A percentile compares a stretch with the other conserved stretches of the same genome.
phyloP scores from a whole-genome alignment of 2,888 invertebrate species.

The Drosophila melanocephala region DNA sequence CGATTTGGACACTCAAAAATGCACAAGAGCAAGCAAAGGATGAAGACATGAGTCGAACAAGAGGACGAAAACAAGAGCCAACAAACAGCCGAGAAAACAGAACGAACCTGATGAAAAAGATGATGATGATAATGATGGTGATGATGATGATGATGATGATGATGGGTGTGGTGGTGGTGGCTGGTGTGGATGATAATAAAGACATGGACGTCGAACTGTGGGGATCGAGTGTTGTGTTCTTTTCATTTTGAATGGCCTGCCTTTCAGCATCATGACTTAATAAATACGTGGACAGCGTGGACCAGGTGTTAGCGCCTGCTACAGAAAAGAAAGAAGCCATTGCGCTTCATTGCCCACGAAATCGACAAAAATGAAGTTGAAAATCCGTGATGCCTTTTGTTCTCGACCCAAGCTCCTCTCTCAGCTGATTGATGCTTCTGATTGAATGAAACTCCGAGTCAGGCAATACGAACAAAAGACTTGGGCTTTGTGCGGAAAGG shows the following conservation, averaged over 20 bases:
- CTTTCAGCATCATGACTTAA: constrained; percentile 72
- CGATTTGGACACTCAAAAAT: constrained; percentile 53
- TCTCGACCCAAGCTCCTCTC: neutral
- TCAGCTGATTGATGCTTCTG: constrained; percentile 58
- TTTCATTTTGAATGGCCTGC: constrained; percentile 38
- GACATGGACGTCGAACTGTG: constrained; percentile 8
- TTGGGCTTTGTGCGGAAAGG: constrained; percentile 1
- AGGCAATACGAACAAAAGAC: constrained; percentile 36
- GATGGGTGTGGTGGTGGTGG: constrained; percentile 2
- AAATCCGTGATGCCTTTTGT: constrained; percentile 57
- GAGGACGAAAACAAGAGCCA: constrained; percentile 31
- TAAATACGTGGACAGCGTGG: constrained; percentile 60
- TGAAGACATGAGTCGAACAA: constrained; percentile 11
- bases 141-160: constrained; percentile 17
- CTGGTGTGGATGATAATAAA: constrained; percentile 32
- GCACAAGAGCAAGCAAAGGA: constrained; percentile 57
- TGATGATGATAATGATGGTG: constrained; percentile 1
- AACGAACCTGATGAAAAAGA: neutral
- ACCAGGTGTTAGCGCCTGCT: constrained; percentile 40
- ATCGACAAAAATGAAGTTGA: constrained; percentile 77
- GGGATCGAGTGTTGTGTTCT: constrained; percentile 21
- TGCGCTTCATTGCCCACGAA: constrained; percentile 73
- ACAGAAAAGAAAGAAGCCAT: constrained; percentile 40
- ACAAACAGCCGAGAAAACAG: constrained; percentile 1
- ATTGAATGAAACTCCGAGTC: constrained; percentile 47